phyloP scores from a whole-genome alignment of 1,140 invertebrate species.

The Venustaconcha ellipsiformis region DNA sequence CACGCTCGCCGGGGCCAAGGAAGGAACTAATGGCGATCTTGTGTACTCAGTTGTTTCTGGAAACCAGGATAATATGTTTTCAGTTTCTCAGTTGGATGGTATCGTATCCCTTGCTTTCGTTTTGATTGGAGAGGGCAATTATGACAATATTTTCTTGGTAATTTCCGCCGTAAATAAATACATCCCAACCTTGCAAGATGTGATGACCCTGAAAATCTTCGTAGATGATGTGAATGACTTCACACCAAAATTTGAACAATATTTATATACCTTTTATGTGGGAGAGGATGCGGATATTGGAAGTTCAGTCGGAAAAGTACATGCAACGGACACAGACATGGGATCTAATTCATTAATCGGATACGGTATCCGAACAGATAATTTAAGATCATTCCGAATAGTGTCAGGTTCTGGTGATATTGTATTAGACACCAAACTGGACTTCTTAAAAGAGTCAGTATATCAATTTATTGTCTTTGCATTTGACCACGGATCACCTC shows the following conservation, averaged over 20 bases:
- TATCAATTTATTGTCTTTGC: conserved; percentile 20
- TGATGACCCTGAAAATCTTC: conserved; percentile 13
- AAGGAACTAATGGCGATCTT: conserved; percentile 18
- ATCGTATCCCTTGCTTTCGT: conserved; percentile 12
- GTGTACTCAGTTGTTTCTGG: conserved; percentile 18
- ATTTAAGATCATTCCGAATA: conserved; percentile 15
- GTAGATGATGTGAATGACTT: conserved; percentile 28
- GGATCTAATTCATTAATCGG: conserved; percentile 19
- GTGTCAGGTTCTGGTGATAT: conserved; percentile 11
- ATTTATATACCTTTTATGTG: conserved; percentile 2
- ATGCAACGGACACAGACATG: conserved; percentile 17
- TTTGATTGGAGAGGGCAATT: background rate
- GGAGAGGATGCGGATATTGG: conserved; percentile 15
- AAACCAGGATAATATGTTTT: conserved; percentile 11
- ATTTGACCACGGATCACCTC: conserved; percentile 25
- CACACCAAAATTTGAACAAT: conserved; percentile 16
- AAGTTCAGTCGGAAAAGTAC: background rate
- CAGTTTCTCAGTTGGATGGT: conserved; percentile 6
- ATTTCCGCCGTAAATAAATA: conserved; percentile 20
- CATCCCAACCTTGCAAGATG: conserved; percentile 11
- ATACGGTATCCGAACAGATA: conserved; percentile 14
- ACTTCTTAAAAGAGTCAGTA: conserved; percentile 5
- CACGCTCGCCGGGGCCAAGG: conserved; percentile 17
- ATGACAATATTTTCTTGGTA: background rate
- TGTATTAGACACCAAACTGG: conserved; percentile 8